Evolutionary conservation across 2,888 invertebrate species (phyloP).

Genomic region (Brenthis hecate): DNA sequence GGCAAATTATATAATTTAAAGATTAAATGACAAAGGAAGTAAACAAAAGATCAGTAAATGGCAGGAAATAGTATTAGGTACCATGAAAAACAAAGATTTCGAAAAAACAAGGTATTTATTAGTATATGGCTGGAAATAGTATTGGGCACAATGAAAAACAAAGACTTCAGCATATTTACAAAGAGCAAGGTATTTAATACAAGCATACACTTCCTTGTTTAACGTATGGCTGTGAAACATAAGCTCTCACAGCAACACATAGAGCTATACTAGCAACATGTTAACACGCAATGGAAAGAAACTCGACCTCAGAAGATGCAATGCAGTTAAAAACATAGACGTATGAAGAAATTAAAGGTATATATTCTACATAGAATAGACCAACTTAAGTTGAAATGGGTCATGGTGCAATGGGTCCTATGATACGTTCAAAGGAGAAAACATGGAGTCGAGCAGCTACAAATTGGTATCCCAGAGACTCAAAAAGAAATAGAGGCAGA

Average conservation of each 20-base stretch:
- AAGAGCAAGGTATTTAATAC: conserved; percentile 34
- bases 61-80: conserved; percentile 17
- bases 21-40: neutral
- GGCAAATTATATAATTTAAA: neutral
- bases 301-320: neutral
- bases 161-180: conserved; percentile 20
- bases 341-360: neutral
- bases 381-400: too few species aligned
- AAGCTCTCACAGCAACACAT: conserved; percentile 9
- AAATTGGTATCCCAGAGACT: too few species aligned
- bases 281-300: neutral
- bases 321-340: neutral
- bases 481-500: too few species aligned
- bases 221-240: conserved; percentile 31
- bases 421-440: too few species aligned
- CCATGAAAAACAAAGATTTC: too few species aligned
- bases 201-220: conserved; percentile 31
- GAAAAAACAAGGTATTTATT: too few species aligned
- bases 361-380: too few species aligned
- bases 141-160: conserved; percentile 24
- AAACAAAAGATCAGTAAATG: conserved; percentile 18
- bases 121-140: too few species aligned
- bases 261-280: neutral
- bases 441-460: too few species aligned
- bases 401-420: too few species aligned